Base-by-base conservation (phyloP, 2,797 vertebrate genomes). In the Coregonus ussuriensis region DNA sequence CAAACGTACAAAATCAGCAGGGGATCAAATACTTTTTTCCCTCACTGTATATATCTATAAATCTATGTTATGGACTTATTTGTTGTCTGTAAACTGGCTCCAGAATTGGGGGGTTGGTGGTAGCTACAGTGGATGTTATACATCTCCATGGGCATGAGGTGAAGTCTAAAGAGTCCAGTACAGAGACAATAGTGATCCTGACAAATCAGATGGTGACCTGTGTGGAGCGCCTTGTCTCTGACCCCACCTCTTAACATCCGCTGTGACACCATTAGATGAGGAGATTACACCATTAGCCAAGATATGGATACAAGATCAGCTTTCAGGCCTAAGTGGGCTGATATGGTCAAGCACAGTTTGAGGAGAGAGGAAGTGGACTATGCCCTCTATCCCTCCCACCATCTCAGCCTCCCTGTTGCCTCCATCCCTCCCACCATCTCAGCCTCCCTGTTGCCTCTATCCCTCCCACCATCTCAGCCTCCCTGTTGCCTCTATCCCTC, bases 191-290 rank as follows among this genome's bases (percentile, higher is more conserved):
- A 21, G 5, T 62, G 59, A 62, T 62, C n/a, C n/a, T 1, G 21
- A 62, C 59, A 25, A 62, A 21, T 62, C 59, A 62, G 59, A 62
- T 62, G 59, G 59, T 62, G 59, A 62, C 59, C 6, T 62, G 59
- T 7, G n/a, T 62, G 21, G 21, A 9, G 59, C 77, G 59, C 41
- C 9, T 47, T 47, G 41, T 9, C 9, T 47, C 41, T 47, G 41
- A 47, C 41, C 41, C 41, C 9, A 47, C 41, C 41, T 47, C 41
- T 65, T 56, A 75, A 74, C 68, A 56, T 83, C 76, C 67, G 82
- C 63, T 74, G 52, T 76, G 77, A 81, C 79, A 70, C 51, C 62
- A 75, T 78, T 81, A 84, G 66, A 84, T 79, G 77, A 74, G 9
- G 41, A 47, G 75, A 74, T 62, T 62, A 21, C 59, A 25, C 21